Evolutionary conservation across 2,113 vertebrate genomes (phyloP).

Genomic region (Neogobius melanostomus): DNA sequence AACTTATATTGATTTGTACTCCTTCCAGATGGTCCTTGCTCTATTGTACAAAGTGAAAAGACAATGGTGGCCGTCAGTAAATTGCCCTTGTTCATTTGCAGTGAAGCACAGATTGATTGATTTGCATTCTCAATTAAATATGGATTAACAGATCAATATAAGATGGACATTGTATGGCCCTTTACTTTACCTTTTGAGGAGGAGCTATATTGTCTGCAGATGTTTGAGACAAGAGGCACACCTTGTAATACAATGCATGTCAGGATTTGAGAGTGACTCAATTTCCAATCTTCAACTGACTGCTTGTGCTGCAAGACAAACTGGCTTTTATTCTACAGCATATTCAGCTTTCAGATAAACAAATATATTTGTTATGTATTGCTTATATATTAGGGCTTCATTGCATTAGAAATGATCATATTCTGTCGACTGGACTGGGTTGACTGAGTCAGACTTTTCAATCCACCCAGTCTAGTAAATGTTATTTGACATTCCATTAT

Average conservation of each 20-base stretch:
- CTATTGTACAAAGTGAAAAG: not conserved
- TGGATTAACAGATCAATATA: not conserved
- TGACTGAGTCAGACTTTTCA: too few species aligned
- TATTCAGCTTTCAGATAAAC: not conserved
- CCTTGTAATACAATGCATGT: not conserved
- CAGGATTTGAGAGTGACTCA: not conserved
- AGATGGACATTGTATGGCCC: not conserved
- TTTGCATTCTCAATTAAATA: not conserved
- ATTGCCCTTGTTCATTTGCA: not conserved
- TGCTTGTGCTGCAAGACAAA: slow-evolving; percentile 1
- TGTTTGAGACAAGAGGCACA: slow-evolving; percentile 1
- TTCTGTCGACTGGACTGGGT: too few species aligned
- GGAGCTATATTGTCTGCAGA: slow-evolving; percentile 1
- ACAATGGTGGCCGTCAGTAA: not conserved
- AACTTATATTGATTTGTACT: not conserved
- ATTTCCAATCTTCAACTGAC: not conserved
- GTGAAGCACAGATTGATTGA: not conserved
- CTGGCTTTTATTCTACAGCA: not conserved
- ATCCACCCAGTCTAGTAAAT: too few species aligned
- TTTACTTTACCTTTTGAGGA: not conserved
- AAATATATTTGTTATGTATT: not conserved
- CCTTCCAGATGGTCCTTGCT: not conserved
- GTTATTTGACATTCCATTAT: too few species aligned
- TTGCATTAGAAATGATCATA: too few species aligned
- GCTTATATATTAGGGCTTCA: not conserved